Evolutionary conservation across 2,888 invertebrate genomes (phyloP).

Genomic region (Apodemia zela): DNA sequence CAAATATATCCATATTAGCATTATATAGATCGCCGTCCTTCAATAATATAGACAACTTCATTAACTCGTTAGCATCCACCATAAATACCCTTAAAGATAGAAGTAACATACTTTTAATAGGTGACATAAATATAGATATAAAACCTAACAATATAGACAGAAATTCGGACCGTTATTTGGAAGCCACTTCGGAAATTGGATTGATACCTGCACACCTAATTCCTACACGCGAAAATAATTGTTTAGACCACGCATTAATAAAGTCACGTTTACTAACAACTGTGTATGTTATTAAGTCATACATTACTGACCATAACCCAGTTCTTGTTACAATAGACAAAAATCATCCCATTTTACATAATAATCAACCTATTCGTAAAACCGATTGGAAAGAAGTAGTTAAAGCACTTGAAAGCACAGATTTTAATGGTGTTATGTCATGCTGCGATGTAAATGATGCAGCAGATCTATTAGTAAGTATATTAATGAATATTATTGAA

Average conservation of each 20-base stretch:
- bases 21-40: background rate
- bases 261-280: background rate
- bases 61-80: background rate
- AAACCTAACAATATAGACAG: background rate
- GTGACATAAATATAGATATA: background rate
- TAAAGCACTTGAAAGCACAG: background rate
- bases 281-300: background rate
- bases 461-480: background rate
- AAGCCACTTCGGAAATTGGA: background rate
- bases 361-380: background rate
- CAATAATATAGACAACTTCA: background rate
- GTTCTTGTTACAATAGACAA: background rate
- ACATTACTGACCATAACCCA: background rate
- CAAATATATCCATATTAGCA: background rate
- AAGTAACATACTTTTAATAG: background rate
- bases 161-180: background rate
- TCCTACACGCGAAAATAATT: background rate
- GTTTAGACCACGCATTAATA: background rate
- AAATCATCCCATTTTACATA: background rate
- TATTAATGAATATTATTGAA: background rate
- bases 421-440: background rate
- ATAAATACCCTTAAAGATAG: background rate
- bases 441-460: background rate
- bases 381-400: background rate
- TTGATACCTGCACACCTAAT: background rate